Conservation (phyloP, 2,888 invertebrate species). For the Ornithoptera priamus region DNA sequence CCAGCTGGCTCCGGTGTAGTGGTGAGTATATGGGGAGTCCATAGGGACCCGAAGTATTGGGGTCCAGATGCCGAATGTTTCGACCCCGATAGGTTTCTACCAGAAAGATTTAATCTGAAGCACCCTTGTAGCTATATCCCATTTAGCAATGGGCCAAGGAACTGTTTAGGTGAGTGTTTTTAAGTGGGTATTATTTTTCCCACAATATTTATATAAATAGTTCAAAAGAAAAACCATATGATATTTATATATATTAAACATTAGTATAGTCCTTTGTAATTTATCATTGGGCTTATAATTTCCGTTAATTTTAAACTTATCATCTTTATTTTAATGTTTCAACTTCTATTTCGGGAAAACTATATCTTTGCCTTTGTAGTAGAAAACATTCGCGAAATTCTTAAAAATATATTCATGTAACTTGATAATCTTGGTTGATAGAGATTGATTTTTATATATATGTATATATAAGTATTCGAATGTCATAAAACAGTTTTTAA, state of each 20-base stretch:
- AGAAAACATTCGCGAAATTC: too few species aligned
- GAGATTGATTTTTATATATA: not conserved
- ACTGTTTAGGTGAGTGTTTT: conserved; percentile 69
- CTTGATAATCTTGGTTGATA: not conserved
- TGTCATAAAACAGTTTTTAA: not conserved
- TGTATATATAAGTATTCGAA: not conserved
- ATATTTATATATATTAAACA: too few species aligned
- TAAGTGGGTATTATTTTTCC: not conserved
- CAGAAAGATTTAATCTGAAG: conserved; percentile 67
- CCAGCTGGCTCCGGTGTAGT: conserved; percentile 72
- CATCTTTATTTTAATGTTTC: too few species aligned
- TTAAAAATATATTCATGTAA: too few species aligned
- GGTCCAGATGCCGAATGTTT: conserved; percentile 81
- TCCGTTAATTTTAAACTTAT: too few species aligned
- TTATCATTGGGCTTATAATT: too few species aligned
- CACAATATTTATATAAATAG: not conserved
- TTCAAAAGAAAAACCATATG: too few species aligned
- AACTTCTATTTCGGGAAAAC: too few species aligned
- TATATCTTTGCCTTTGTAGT: too few species aligned
- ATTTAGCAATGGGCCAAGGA: conserved; percentile 75
- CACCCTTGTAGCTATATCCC: conserved; percentile 72
- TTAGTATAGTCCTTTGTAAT: too few species aligned
- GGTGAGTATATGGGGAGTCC: conserved; percentile 73
- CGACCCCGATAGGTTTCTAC: conserved; percentile 82
- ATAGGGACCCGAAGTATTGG: conserved; percentile 80